phyloP scores from a whole-genome alignment of 2,113 vertebrate genomes.

The Atrichornis clamosus region DNA sequence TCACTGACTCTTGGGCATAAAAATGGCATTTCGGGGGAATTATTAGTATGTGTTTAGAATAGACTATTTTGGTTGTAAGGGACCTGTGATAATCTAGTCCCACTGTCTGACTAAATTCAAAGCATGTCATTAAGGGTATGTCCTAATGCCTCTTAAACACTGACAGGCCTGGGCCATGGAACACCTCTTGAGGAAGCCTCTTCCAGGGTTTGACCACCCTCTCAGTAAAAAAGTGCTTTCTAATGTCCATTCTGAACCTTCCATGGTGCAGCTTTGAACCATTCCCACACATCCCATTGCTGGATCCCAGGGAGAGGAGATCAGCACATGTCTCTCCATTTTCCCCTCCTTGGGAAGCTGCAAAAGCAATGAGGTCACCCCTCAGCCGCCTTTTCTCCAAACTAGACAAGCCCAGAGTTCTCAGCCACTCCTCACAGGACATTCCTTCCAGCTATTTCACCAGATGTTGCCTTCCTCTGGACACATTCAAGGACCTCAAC shows the following conservation, averaged over 20 bases:
- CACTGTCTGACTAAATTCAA: neutral
- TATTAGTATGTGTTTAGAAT: neutral
- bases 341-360: neutral
- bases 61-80: neutral
- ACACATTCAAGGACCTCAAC: neutral
- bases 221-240: neutral
- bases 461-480: neutral
- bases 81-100: neutral
- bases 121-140: neutral
- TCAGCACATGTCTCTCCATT: neutral
- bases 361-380: neutral
- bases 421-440: neutral
- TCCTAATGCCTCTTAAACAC: neutral
- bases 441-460: neutral
- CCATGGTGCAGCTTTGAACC: neutral
- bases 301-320: neutral
- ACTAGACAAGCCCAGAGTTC: neutral
- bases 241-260: neutral
- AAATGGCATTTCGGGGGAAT: neutral
- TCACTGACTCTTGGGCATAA: neutral
- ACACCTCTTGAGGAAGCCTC: neutral
- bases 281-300: fast-evolving
- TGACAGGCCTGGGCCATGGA: neutral
- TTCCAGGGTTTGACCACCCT: neutral
- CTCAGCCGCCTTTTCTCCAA: neutral